Conservation (phyloP, 2,113 vertebrate species). For the Polyodon spathula region DNA sequence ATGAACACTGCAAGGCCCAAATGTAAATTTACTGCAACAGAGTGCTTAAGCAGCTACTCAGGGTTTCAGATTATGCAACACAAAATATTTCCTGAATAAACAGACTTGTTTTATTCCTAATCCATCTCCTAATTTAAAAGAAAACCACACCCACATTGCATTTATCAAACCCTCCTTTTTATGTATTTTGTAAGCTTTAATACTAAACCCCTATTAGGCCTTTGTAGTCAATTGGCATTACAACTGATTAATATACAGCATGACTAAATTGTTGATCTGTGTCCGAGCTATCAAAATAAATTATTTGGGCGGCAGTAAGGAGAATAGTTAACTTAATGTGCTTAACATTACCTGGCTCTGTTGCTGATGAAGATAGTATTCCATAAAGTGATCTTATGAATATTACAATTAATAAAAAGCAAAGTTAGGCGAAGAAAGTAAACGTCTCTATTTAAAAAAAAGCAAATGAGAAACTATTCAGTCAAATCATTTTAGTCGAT, state of each 20-base stretch:
- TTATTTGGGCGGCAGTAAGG: constrained; percentile 8
- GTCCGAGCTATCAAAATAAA: constrained; percentile 5
- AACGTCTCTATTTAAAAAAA: constrained; percentile 62
- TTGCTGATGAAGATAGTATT: constrained; percentile 49
- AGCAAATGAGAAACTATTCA: constrained; percentile 65
- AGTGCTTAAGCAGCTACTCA: too few relatives aligned
- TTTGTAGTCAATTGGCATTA: constrained; percentile 4
- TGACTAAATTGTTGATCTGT: constrained; percentile 11
- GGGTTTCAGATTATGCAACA: too few relatives aligned
- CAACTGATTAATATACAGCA: neutral
- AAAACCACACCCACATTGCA: too few relatives aligned
- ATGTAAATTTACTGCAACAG: too few relatives aligned
- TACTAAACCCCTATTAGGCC: constrained; percentile 13
- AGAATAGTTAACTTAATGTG: constrained; percentile 17
- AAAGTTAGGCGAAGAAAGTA: constrained; percentile 47
- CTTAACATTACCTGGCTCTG: constrained; percentile 9
- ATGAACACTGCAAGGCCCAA: too few relatives aligned
- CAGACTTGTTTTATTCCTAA: too few relatives aligned
- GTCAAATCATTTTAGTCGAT: constrained; percentile 65
- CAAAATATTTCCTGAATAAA: too few relatives aligned
- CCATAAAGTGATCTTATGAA: constrained; percentile 49
- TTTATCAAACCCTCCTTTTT: too few relatives aligned
- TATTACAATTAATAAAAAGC: constrained; percentile 66
- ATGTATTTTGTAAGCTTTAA: constrained; percentile 19
- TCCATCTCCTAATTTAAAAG: too few relatives aligned